phyloP scores from a whole-genome alignment of 2,797 vertebrate species.

The Acanthurus tractus region DNA sequence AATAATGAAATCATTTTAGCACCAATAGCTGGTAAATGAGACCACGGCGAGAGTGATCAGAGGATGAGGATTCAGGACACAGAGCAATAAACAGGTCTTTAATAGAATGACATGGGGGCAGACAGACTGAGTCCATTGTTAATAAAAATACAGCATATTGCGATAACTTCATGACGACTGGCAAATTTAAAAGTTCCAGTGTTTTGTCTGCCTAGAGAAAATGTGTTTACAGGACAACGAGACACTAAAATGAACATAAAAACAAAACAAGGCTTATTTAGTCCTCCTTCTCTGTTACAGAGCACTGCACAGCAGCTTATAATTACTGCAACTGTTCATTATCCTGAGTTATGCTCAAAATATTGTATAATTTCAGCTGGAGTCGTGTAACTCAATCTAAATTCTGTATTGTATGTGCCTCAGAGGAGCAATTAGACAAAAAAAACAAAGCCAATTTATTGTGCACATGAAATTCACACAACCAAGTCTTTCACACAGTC shows the following conservation, averaged over 20 bases:
- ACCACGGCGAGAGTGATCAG: slow-evolving; percentile 14
- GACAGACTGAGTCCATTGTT: background rate
- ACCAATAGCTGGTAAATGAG: slow-evolving; percentile 30
- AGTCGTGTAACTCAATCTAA: slow-evolving; percentile 12
- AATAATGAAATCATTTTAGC: slow-evolving; percentile 54
- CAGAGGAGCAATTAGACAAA: slow-evolving; percentile 58
- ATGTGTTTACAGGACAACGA: slow-evolving; percentile 19
- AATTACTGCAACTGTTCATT: slow-evolving; percentile 39
- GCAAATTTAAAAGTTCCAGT: slow-evolving; percentile 10
- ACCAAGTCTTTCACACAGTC: slow-evolving; percentile 28
- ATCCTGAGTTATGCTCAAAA: slow-evolving; percentile 28
- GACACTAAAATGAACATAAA: background rate
- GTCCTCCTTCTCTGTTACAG: background rate
- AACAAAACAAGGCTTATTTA: slow-evolving; percentile 14
- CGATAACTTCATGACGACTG: slow-evolving; percentile 3
- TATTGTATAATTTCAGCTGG: slow-evolving; percentile 16
- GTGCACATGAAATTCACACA: slow-evolving; percentile 26
- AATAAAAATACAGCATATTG: background rate
- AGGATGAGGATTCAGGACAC: slow-evolving; percentile 30
- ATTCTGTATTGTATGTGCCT: background rate
- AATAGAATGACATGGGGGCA: slow-evolving; percentile 13
- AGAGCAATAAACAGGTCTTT: slow-evolving; percentile 26
- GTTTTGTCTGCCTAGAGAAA: background rate
- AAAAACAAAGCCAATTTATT: slow-evolving; percentile 49
- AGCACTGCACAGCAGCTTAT: background rate